phyloP scores from a whole-genome alignment of 37 sponge, comb jelly and placozoan genomes.

The Oscarella lobularis region DNA sequence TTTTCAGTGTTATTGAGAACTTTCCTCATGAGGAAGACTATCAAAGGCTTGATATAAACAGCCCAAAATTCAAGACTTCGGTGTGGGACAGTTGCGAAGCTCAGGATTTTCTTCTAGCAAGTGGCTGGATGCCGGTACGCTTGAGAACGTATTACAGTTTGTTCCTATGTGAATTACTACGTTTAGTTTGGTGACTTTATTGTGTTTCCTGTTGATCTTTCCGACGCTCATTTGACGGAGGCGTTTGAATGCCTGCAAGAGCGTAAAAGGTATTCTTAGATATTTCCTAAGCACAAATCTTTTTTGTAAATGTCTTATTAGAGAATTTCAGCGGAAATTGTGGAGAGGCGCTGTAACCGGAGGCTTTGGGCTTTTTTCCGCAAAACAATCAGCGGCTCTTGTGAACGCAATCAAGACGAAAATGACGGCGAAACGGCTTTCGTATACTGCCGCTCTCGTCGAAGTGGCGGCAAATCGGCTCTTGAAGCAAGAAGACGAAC shows the following conservation, averaged over 20 bases:
- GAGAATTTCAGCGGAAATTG: background rate
- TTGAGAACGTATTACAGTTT: background rate
- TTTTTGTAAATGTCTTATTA: background rate
- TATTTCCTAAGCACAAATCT: too few species aligned
- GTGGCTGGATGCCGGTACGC: slow-evolving; percentile 68
- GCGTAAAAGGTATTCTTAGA: too few species aligned
- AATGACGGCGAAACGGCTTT: background rate
- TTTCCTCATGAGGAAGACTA: slow-evolving; percentile 46
- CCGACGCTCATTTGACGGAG: background rate
- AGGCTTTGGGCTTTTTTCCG: background rate
- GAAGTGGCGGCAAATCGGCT: background rate
- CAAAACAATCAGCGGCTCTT: too few species aligned
- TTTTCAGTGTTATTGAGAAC: slow-evolving; percentile 32
- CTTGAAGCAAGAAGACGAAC: background rate
- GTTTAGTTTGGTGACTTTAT: slow-evolving; percentile 62
- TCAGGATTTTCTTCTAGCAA: slow-evolving; percentile 24
- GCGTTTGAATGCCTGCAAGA: too few species aligned
- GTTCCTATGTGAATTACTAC: background rate
- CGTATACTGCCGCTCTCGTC: background rate
- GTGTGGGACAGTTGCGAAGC: slow-evolving; percentile 38
- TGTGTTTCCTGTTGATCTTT: slow-evolving; percentile 43
- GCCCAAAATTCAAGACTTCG: slow-evolving; percentile 22
- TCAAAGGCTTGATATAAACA: slow-evolving; percentile 34
- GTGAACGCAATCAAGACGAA: background rate
- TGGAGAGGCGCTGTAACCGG: background rate